These are phyloP conservation scores for Helostoma temminkii DNA, from an alignment of 2,797 vertebrate species.

Conservation along the genomic window DNA sequence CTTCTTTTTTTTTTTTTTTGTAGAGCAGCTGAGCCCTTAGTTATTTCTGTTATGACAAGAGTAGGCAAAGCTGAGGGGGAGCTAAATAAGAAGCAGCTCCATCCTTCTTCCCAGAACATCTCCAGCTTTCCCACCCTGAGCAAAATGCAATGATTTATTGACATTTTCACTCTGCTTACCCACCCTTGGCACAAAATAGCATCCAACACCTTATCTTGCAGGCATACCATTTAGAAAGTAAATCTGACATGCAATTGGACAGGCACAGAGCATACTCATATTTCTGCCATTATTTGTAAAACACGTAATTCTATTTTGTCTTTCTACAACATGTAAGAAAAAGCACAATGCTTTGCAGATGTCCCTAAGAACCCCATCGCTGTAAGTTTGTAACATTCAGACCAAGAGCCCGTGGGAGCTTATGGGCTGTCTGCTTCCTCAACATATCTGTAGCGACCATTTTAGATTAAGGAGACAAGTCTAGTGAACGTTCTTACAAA, in stretches of 20 bases:
- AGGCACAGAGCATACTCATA: conserved; percentile 63
- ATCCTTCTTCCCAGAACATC: conserved; percentile 66
- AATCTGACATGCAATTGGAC: conserved; percentile 65
- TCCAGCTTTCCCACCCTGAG: conserved; percentile 59
- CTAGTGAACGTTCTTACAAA: conserved; percentile 53
- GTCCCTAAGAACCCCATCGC: conserved; percentile 42
- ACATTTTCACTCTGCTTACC: conserved; percentile 76
- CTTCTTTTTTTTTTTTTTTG: conserved; percentile 46
- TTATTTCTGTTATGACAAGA: conserved; percentile 63
- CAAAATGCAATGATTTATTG: conserved; percentile 80
- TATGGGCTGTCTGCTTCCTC: conserved; percentile 41
- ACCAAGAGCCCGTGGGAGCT: conserved; percentile 46
- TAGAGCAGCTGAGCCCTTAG: conserved; percentile 61
- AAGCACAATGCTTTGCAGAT: conserved; percentile 18
- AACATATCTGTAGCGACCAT: conserved; percentile 48
- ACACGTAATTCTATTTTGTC: conserved; percentile 37
- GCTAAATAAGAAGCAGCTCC: conserved; percentile 65
- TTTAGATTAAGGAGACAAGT: conserved; percentile 65
- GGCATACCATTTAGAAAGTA: conserved; percentile 61
- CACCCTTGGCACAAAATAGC: conserved; percentile 64
- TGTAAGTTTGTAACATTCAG: conserved; percentile 41
- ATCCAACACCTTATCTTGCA: conserved; percentile 70
- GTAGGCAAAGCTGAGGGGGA: conserved; percentile 65
- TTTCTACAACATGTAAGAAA: conserved; percentile 27
- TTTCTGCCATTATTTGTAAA: conserved; percentile 58